A percentile compares a stretch with the other conserved stretches of the same genome.
Evolutionary conservation across 2,113 vertebrate species (phyloP).

Genomic region (Cyanoderma ruficeps): DNA sequence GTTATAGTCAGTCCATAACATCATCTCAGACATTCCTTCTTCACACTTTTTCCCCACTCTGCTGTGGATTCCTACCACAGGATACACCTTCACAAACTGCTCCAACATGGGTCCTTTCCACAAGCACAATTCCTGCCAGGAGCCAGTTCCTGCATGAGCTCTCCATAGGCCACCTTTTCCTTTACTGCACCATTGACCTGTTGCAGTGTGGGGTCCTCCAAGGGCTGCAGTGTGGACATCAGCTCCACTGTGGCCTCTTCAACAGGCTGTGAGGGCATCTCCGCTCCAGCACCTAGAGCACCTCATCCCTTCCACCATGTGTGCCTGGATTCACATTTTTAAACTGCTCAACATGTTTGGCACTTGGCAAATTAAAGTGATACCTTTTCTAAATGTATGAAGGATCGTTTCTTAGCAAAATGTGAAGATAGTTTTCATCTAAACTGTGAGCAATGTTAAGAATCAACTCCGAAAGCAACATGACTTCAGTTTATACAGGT

Average conservation of each 20-base stretch:
- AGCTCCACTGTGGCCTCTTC: background rate
- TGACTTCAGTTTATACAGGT: background rate
- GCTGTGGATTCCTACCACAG: background rate
- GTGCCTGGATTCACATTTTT: background rate
- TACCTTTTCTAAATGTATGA: background rate
- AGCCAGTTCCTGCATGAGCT: background rate
- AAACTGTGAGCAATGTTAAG: background rate
- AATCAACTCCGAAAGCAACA: background rate
- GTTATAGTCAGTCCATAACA: background rate
- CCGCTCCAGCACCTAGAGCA: background rate
- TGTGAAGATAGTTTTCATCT: background rate
- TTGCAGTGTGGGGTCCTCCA: background rate
- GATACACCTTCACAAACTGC: background rate
- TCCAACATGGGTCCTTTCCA: background rate
- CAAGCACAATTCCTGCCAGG: background rate
- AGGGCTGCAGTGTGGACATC: background rate
- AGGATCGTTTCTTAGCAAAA: background rate
- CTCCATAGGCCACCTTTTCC: background rate
- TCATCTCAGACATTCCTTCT: background rate
- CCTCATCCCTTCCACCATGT: background rate
- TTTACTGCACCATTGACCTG: background rate
- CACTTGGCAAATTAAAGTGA: background rate
- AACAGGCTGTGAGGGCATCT: background rate
- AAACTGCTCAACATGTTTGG: background rate
- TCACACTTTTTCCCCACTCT: rapidly evolving